A percentile compares a stretch with the other conserved stretches of the same genome.
These are phyloP conservation scores for Lasioglossum albipes DNA, from an alignment of 1,140 invertebrate genomes.

Conservation along the genomic window DNA sequence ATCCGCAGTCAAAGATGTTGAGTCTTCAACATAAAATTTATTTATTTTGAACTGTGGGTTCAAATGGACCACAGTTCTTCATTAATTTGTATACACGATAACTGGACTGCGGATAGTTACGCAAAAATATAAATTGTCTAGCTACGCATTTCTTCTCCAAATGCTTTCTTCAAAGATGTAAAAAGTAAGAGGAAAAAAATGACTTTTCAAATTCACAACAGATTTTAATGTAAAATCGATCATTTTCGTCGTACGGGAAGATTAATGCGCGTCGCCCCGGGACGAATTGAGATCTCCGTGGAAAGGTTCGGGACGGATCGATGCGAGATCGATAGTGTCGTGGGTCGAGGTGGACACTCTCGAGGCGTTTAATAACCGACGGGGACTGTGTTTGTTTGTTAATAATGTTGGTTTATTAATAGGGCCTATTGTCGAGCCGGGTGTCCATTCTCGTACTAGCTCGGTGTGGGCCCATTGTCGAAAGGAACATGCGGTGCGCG, in stretches of 20 bases:
- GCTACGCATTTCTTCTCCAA: too few species aligned
- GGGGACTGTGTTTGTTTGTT: constrained; percentile 45
- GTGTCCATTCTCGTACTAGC: constrained; percentile 46
- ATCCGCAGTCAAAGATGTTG: too few species aligned
- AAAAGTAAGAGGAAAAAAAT: too few species aligned
- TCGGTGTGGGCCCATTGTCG: constrained; percentile 61
- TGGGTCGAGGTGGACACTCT: background rate
- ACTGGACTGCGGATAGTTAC: too few species aligned
- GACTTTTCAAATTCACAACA: too few species aligned
- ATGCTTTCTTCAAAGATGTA: too few species aligned
- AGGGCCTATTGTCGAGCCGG: constrained; percentile 45
- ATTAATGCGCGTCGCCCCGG: background rate
- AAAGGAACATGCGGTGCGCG: constrained; percentile 62
- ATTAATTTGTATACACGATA: too few species aligned
- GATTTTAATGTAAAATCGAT: background rate
- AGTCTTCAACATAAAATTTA: too few species aligned
- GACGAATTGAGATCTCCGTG: constrained; percentile 17
- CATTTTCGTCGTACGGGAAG: background rate
- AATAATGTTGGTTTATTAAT: constrained; percentile 62
- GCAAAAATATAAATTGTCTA: too few species aligned
- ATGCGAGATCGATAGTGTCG: constrained; percentile 48
- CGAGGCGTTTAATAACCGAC: constrained; percentile 48
- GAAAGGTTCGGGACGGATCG: constrained; percentile 16
- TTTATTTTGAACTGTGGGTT: too few species aligned
- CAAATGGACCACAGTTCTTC: too few species aligned